phyloP scores from a whole-genome alignment of 2,113 vertebrate species.

The Oreochromis spilurus region DNA sequence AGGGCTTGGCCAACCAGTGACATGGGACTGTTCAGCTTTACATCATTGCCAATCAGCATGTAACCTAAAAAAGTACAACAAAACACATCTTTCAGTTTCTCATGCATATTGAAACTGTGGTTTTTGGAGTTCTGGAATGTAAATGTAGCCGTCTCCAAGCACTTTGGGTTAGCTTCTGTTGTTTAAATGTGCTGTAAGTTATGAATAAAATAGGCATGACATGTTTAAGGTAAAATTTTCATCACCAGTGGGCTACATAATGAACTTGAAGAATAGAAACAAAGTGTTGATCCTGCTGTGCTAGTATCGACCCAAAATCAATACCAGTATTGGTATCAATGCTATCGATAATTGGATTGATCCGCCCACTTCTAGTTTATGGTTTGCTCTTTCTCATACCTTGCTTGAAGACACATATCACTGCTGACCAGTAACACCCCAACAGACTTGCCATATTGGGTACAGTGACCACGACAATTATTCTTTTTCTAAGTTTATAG shows the following conservation, averaged over 20 bases:
- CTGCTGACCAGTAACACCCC: neutral
- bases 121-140: neutral
- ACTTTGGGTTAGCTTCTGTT: neutral
- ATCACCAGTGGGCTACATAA: neutral
- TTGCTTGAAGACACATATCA: neutral
- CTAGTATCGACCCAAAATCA: neutral
- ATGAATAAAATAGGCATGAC: neutral
- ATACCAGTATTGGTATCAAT: neutral
- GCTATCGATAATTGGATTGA: neutral
- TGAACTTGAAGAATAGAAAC: neutral
- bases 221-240: neutral
- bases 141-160: neutral
- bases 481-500: neutral
- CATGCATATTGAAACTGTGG: neutral
- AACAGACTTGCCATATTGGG: neutral
- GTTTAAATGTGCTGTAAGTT: neutral
- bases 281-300: neutral
- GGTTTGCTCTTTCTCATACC: neutral
- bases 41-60: conserved; percentile 87
- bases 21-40: conserved; percentile 91
- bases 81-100: neutral
- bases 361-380: neutral
- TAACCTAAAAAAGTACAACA: conserved; percentile 75
- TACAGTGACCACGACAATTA: neutral
- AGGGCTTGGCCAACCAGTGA: conserved; percentile 88